Base-by-base conservation (phyloP, 92 coral and sea anemone genomes). In the Bergia sp. region DNA sequence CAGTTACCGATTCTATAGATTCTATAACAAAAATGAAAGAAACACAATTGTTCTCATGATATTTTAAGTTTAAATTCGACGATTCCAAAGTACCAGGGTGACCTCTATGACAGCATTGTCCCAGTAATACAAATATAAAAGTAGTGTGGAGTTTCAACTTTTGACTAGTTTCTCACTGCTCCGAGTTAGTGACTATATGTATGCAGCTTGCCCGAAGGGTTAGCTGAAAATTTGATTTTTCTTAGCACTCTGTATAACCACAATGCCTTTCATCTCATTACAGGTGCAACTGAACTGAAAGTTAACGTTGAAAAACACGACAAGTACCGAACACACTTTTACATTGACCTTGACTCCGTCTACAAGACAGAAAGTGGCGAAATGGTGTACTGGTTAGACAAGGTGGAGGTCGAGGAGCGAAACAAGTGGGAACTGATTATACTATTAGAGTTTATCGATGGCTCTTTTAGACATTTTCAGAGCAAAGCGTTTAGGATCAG, bases 291-390 rank as follows among this genome's bases (percentile, higher is more conserved):
- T 44, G 96, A 95, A 71, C 91, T 95, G 9, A 90, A 89, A 69
- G 94, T 95, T 3, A 77, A 11, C 42, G 45, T 81, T 23, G 88
- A 77, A 53, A 76, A 49, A 55, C 82, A 85, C 21, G 95, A 85
- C 72, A 39, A 57, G 20, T 79, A 73, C 44, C 82, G 85, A 80
- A 91, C 90, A 9, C 76, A 89, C 73, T 93, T 97, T 58, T 87
- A 91, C 41, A 91, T 97, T n/a, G 94, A 97, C 84, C 90, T 97
- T 37, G 99, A 97, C 80, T 91, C 98, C 0, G 98, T 95, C n/a
- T 97, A 97, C 90, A 89, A 91, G 91, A 95, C 95, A 53, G 75
- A 89, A 15, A 49, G 55, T 23, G 99, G 96, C 3, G 92, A 92
- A 2, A 67, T 65, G 75, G 90, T 97, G 21, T 97, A 97, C 89